phyloP scores from a whole-genome alignment of 2,888 invertebrate genomes.

The Dermolepida albohirtum region DNA sequence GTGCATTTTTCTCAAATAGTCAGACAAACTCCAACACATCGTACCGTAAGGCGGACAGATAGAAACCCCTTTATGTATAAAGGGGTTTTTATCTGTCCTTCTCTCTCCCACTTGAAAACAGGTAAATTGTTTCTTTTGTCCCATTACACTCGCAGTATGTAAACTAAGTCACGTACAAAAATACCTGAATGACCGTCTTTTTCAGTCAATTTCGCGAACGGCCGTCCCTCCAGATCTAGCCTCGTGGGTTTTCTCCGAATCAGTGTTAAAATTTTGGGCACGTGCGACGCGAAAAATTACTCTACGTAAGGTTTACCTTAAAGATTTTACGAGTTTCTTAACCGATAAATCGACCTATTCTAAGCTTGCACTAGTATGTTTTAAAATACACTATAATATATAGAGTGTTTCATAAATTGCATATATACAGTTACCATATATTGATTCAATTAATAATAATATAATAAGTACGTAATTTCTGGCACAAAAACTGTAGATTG shows the following conservation, averaged over 20 bases:
- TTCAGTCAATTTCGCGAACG: constrained; percentile 49
- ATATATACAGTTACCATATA: no score
- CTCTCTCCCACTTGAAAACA: not conserved
- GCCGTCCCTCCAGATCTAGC: constrained; percentile 43
- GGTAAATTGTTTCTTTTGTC: constrained; percentile 45
- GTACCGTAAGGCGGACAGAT: not conserved
- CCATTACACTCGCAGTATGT: constrained; percentile 39
- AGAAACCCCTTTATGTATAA: not conserved
- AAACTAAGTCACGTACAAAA: constrained; percentile 46
- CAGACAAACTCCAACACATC: not conserved
- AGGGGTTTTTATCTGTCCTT: not conserved
- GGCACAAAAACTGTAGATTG: no score
- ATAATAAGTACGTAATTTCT: no score
- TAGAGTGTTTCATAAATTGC: no score
- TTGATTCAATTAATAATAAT: no score
- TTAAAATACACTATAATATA: no score
- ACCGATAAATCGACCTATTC: constrained; percentile 20
- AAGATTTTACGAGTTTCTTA: constrained; percentile 34
- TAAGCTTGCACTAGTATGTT: not conserved
- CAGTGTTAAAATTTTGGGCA: constrained; percentile 47
- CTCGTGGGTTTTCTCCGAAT: constrained; percentile 38
- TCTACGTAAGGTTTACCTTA: constrained; percentile 34
- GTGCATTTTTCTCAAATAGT: constrained; percentile 35
- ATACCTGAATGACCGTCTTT: constrained; percentile 52
- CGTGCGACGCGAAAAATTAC: constrained; percentile 53